Base-by-base conservation (phyloP, 2,113 vertebrate genomes). In the Phyllopteryx taeniolatus region DNA sequence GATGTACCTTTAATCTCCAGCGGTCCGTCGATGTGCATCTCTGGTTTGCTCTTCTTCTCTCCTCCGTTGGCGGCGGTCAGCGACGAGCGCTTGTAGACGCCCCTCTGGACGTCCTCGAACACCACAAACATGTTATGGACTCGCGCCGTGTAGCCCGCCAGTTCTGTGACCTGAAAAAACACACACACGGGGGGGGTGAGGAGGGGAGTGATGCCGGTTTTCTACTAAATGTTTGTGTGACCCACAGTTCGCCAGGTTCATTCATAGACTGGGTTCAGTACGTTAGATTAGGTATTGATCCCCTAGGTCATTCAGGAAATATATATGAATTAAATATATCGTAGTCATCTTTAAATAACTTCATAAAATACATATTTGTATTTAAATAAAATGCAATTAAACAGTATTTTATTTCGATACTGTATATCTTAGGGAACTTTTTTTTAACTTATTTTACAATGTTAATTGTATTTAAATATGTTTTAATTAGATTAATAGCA, bases 61-160 rank as follows among this genome's bases (percentile, higher is more conserved):
- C 69, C 89, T 73, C 90, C 91, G 15, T 88, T 33, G 1, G 81
- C 88, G 62, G 91, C 86, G 42, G 92, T 86, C 46, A 94, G 76
- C 42, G 92, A 80, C 8, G 93, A 91, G 79, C 95, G 96, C 85
- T 95, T 98, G 91, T 98, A 99, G 85, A 98, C 88, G 14, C 96
- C 96, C 79, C 85, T 94, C 85, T 96, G 97, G 42, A 99, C 98
- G 77, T 99, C 97, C 44, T 95, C 94, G 47, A 99, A 99, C 78
- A 99, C 98, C 63, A 88, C 87, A 75, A 99, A 96, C 97, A 99
- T 97, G 85, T 96, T 96, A 89, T 98, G 94, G 35, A 99, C 98
- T 12, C 98, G 92, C 17, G 97, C 95, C 0, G 98, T 99, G 85
- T 99, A 99, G 43, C 98, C 97, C 51, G 98, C 98, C 87, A 99